Evolutionary conservation across 1,140 invertebrate genomes (phyloP).

Genomic region (Leptoteleia sp.): DNA sequence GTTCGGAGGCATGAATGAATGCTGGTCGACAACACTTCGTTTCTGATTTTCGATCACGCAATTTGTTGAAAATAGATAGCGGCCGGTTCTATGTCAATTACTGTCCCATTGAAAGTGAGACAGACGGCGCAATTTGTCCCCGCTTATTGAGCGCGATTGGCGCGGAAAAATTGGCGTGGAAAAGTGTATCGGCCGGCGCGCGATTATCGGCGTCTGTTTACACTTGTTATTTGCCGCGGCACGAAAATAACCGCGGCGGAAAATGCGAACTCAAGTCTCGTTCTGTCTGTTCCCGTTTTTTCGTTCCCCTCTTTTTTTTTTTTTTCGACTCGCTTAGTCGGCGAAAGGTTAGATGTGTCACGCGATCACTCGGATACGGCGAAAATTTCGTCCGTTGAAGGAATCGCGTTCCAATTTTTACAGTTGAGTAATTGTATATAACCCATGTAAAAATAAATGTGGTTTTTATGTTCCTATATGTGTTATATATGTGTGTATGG

Average conservation of each 20-base stretch:
- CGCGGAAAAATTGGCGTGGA: slow-evolving; percentile 17
- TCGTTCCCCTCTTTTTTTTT: too few species aligned
- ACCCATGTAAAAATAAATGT: too few species aligned
- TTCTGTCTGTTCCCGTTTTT: too few species aligned
- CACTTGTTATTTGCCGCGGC: slow-evolving; percentile 7
- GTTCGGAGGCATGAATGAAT: slow-evolving; percentile 6
- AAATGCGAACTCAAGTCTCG: too few species aligned
- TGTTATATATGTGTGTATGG: too few species aligned
- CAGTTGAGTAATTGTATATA: too few species aligned
- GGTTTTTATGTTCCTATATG: too few species aligned
- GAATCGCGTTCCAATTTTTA: too few species aligned
- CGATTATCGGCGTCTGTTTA: slow-evolving; percentile 12
- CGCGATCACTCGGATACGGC: not conserved
- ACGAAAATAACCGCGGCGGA: too few species aligned
- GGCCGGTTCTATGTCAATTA: slow-evolving; percentile 33
- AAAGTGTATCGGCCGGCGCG: not conserved
- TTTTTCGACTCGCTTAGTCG: too few species aligned
- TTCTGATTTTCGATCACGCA: slow-evolving; percentile 12
- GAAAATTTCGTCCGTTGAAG: not conserved
- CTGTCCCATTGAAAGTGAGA: slow-evolving; percentile 30
- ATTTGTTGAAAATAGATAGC: slow-evolving; percentile 33
- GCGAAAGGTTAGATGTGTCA: not conserved
- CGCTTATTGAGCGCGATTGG: slow-evolving; percentile 36
- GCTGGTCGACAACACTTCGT: slow-evolving; percentile 2
- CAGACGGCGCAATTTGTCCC: slow-evolving; percentile 24